These are phyloP conservation scores for Protula sp. DNA, from an alignment of 2,888 invertebrate species.

Conservation along the genomic window DNA sequence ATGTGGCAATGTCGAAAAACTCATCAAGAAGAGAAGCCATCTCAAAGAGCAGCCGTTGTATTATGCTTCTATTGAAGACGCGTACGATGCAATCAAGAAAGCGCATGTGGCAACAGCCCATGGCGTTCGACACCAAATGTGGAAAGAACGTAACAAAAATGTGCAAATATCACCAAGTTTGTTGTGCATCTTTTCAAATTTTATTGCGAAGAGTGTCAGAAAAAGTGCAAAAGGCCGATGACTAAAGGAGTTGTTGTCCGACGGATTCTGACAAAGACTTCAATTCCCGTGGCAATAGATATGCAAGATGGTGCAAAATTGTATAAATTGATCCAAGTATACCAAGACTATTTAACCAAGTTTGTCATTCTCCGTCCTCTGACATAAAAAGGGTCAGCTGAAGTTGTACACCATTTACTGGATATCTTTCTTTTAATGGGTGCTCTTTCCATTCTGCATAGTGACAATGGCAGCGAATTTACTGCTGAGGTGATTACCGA, in stretches of 20 bases:
- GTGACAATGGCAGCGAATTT: neutral
- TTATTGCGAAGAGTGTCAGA: neutral
- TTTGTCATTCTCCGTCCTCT: neutral
- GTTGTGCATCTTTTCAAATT: neutral
- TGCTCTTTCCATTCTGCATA: neutral
- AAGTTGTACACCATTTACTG: too few species aligned
- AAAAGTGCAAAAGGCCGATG: neutral
- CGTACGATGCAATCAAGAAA: neutral
- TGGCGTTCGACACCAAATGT: neutral
- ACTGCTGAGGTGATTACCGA: too few species aligned
- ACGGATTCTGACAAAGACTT: too few species aligned
- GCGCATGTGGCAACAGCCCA: neutral
- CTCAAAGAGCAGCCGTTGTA: neutral
- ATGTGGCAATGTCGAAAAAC: neutral
- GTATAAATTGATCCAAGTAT: neutral
- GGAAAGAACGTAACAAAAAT: neutral
- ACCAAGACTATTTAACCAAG: neutral
- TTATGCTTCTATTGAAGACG: neutral
- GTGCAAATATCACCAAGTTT: neutral
- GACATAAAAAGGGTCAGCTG: neutral
- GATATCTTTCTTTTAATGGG: neutral
- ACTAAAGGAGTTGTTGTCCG: too few species aligned
- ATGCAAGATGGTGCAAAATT: too few species aligned
- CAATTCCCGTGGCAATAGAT: too few species aligned
- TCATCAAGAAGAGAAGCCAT: neutral